Conservation (phyloP, 2,888 invertebrate genomes). For the Busseola fusca region DNA sequence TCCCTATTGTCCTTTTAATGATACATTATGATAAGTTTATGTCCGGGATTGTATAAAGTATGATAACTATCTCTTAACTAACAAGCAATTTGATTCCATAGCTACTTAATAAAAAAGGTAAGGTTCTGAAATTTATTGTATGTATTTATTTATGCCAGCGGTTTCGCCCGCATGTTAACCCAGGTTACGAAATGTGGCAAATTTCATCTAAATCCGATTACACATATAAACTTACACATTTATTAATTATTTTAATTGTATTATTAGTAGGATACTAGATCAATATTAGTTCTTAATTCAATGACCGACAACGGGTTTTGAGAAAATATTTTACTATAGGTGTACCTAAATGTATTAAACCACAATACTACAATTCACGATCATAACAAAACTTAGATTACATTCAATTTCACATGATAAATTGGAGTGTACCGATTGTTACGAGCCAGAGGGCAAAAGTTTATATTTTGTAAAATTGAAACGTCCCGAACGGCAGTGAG, state of each 20-base stretch:
- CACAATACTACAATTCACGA: slow-evolving; percentile 22
- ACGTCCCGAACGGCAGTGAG: slow-evolving; percentile 77
- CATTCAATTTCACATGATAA: slow-evolving; percentile 65
- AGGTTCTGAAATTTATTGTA: neutral
- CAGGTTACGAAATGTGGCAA: too few species aligned
- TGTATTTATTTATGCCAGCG: neutral
- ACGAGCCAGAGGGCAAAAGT: slow-evolving; percentile 70
- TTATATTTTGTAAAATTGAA: slow-evolving; percentile 81
- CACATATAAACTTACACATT: too few species aligned
- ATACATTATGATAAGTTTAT: slow-evolving; percentile 10
- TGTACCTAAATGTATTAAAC: neutral
- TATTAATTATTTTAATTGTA: neutral
- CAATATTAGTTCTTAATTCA: neutral
- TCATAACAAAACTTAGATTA: slow-evolving; percentile 57
- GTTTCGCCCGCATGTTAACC: neutral
- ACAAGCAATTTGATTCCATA: slow-evolving; percentile 9
- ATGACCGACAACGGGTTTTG: neutral
- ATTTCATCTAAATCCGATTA: too few species aligned
- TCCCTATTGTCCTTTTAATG: slow-evolving; percentile 23
- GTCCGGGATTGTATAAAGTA: slow-evolving; percentile 14
- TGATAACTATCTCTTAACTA: slow-evolving; percentile 12
- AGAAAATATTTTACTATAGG: neutral
- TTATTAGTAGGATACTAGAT: neutral
- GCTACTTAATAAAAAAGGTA: slow-evolving; percentile 2
- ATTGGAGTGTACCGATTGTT: slow-evolving; percentile 68